phyloP scores from a whole-genome alignment of 2,888 invertebrate species.

The Hemistola chrysoprasaria region DNA sequence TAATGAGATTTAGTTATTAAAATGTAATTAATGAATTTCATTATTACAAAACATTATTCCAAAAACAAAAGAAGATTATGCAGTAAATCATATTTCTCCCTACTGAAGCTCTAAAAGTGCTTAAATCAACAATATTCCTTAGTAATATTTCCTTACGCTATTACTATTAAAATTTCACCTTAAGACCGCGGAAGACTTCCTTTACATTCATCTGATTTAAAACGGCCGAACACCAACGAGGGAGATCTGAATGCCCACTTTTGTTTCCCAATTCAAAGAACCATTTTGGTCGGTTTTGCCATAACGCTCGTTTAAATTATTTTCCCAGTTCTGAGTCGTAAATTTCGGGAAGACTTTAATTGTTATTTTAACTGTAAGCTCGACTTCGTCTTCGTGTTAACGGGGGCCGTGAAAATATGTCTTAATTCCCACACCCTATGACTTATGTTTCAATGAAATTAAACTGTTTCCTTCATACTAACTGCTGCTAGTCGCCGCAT shows the following conservation, averaged over 20 bases:
- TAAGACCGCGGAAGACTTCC: conserved; percentile 55
- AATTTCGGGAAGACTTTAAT: conserved; percentile 80
- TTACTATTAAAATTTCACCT: conserved; percentile 78
- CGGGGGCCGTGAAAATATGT: conserved; percentile 73
- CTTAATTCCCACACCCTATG: conserved; percentile 77
- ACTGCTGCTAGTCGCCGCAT: conserved; percentile 39
- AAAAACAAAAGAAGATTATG: conserved; percentile 35
- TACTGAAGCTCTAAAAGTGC: conserved; percentile 47
- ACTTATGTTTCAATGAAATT: conserved; percentile 73
- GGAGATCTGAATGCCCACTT: conserved; percentile 66
- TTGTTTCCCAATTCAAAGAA: conserved; percentile 71
- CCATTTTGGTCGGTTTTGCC: conserved; percentile 66
- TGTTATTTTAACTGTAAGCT: conserved; percentile 81
- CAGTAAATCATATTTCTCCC: conserved; percentile 38
- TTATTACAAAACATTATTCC: conserved; percentile 25
- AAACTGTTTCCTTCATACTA: conserved; percentile 46
- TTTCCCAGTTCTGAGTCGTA: conserved; percentile 79
- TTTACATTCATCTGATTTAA: conserved; percentile 49
- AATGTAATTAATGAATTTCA: conserved; percentile 23
- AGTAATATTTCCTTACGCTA: conserved; percentile 72
- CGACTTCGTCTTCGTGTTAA: conserved; percentile 65
- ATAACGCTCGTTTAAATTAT: conserved; percentile 72
- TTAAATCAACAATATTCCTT: conserved; percentile 71
- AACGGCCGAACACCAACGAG: conserved; percentile 61
- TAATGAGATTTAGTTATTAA: conserved; percentile 11